Evolutionary conservation across 1,140 invertebrate species (phyloP).

Genomic region (Scaptodrosophila lebanonensis): DNA sequence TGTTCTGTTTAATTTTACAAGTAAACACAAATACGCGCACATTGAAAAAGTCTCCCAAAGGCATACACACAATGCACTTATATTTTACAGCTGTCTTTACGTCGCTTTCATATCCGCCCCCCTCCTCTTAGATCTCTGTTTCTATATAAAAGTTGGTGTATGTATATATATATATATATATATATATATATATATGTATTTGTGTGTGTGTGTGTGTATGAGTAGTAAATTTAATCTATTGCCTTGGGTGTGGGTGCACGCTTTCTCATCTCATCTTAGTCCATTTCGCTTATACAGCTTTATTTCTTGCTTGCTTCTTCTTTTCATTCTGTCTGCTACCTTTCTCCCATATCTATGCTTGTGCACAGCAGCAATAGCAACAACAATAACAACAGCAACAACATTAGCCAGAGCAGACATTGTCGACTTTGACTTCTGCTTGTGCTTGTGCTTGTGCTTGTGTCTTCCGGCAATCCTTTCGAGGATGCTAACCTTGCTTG

Average conservation of each 20-base stretch:
- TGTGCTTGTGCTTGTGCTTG: too few relatives aligned
- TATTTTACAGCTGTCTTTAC: slow-evolving; percentile 1
- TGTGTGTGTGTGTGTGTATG: neutral
- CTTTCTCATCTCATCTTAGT: neutral
- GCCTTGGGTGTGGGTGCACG: slow-evolving; percentile 33
- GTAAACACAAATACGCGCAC: slow-evolving; percentile 53
- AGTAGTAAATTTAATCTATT: slow-evolving; percentile 54
- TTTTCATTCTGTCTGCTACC: slow-evolving; percentile 3
- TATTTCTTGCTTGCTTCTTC: slow-evolving; percentile 6
- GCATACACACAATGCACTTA: slow-evolving; percentile 11
- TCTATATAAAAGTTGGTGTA: too few relatives aligned
- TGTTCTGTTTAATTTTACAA: slow-evolving; percentile 63
- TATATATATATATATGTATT: too few relatives aligned
- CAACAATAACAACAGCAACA: too few relatives aligned
- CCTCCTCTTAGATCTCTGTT: too few relatives aligned
- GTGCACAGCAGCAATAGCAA: too few relatives aligned
- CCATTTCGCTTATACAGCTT: slow-evolving; percentile 6
- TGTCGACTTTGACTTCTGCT: slow-evolving; percentile 41
- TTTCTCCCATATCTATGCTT: slow-evolving; percentile 22
- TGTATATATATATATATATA: too few relatives aligned
- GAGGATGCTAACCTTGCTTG: slow-evolving; percentile 1
- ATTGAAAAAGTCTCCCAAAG: slow-evolving; percentile 12
- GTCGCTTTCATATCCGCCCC: neutral
- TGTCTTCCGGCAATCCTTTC: slow-evolving; percentile 49
- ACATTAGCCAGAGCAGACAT: too few relatives aligned